Conservation (phyloP, 2,797 vertebrate genomes). For the Etheostoma perlongum region DNA sequence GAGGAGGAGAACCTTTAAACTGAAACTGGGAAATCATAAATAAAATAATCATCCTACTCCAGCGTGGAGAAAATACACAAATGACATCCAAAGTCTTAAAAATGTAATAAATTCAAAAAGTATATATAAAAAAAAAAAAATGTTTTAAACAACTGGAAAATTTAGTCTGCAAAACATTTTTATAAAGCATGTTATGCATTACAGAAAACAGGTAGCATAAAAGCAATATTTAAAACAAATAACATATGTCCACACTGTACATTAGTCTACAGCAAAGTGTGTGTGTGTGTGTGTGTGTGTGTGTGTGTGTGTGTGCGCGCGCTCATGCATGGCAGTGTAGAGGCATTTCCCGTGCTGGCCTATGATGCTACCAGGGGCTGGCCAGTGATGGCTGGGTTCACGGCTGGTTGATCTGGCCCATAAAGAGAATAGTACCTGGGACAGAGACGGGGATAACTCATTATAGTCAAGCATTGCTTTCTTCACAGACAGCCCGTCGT, state of each 20-base stretch:
- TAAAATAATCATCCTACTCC: slow-evolving; percentile 56
- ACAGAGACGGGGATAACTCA: slow-evolving; percentile 25
- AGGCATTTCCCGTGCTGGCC: slow-evolving; percentile 31
- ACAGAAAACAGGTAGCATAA: slow-evolving; percentile 68
- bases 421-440: slow-evolving; percentile 94
- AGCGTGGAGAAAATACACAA: slow-evolving; percentile 68
- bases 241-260: slow-evolving; percentile 69
- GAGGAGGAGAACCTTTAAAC: slow-evolving; percentile 33
- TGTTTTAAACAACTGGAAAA: slow-evolving; percentile 57
- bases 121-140: slow-evolving; percentile 67
- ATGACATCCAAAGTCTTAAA: slow-evolving; percentile 73
- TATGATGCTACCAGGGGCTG: slow-evolving; percentile 14
- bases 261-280: slow-evolving; percentile 60
- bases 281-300: slow-evolving; percentile 14
- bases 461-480: neutral
- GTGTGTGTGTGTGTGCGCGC: slow-evolving; percentile 24
- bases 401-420: slow-evolving; percentile 96
- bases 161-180: slow-evolving; percentile 65
- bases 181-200: slow-evolving; percentile 57
- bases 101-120: slow-evolving; percentile 62
- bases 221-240: slow-evolving; percentile 73
- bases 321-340: slow-evolving; percentile 41
- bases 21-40: slow-evolving; percentile 55
- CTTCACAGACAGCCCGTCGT: too few relatives aligned
- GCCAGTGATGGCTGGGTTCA: slow-evolving; percentile 64